Conservation (phyloP, 2,797 vertebrate species). For the Lepus oiostolus region DNA sequence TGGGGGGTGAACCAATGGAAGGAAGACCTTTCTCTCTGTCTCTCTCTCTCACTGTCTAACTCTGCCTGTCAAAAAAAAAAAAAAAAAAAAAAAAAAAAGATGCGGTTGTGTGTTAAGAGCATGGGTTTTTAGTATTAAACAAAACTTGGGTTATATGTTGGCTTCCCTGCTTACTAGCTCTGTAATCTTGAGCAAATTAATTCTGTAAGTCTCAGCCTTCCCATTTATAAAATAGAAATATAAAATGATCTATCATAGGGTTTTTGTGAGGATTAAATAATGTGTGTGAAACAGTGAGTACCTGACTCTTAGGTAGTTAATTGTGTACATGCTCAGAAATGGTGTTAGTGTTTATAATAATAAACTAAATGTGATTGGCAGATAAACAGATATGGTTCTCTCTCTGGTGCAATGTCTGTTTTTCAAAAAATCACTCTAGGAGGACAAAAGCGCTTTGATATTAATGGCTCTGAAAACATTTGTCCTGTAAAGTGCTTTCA, state of each 20-base stretch:
- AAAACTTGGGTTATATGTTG: constrained; percentile 38
- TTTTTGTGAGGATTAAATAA: constrained; percentile 49
- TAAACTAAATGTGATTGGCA: constrained; percentile 29
- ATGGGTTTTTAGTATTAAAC: constrained; percentile 14
- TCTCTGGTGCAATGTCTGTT: not conserved
- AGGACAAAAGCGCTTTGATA: constrained; percentile 68
- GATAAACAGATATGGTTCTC: not conserved
- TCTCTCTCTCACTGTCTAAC: too few relatives aligned
- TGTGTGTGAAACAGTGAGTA: constrained; percentile 30
- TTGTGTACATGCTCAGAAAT: constrained; percentile 18
- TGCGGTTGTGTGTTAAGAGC: not conserved
- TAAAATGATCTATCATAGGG: not conserved
- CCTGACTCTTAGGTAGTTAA: constrained; percentile 1
- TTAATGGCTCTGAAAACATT: constrained; percentile 62
- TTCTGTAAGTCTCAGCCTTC: constrained; percentile 41
- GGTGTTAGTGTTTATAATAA: constrained; percentile 35
- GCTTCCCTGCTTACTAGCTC: constrained; percentile 23
- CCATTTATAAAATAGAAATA: constrained; percentile 34
- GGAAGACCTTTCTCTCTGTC: too few relatives aligned
- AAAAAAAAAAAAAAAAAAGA: too few relatives aligned
- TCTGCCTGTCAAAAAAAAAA: too few relatives aligned
- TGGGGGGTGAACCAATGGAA: too few relatives aligned
- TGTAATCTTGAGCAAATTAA: constrained; percentile 53
- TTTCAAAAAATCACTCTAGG: not conserved
- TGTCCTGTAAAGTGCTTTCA: constrained; percentile 34